A percentile compares a stretch with the other conserved stretches of the same genome.
Conservation (phyloP, 2,888 invertebrate species). For the Hydrotaea diabolus region DNA sequence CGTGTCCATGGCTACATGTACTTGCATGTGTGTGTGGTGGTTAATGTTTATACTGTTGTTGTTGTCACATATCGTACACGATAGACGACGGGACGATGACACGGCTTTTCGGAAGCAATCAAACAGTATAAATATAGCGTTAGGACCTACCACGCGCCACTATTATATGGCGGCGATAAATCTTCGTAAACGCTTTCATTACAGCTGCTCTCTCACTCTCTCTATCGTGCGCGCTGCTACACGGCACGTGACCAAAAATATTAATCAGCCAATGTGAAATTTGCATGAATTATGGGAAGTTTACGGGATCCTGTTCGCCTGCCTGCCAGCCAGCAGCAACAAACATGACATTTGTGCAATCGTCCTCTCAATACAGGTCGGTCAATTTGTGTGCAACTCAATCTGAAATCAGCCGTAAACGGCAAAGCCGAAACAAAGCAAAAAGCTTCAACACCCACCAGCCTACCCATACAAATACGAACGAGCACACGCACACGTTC, state of each 20-base stretch:
- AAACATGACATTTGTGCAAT: conserved; percentile 32
- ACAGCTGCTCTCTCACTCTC: conserved; percentile 64
- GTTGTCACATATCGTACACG: too few species aligned
- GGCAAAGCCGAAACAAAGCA: neutral
- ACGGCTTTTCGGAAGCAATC: conserved; percentile 62
- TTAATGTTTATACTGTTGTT: conserved; percentile 26
- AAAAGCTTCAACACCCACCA: neutral
- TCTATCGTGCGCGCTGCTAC: conserved; percentile 42
- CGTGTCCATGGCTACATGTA: neutral
- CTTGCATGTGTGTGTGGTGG: conserved; percentile 25
- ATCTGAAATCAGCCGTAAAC: conserved; percentile 39
- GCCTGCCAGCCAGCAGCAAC: conserved; percentile 37
- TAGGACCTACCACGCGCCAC: conserved; percentile 47
- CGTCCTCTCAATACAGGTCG: conserved; percentile 27
- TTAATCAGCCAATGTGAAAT: conserved; percentile 78
- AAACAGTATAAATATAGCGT: conserved; percentile 60
- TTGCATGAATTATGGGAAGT: conserved; percentile 76
- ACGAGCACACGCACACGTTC: too few species aligned
- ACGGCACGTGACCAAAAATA: conserved; percentile 79
- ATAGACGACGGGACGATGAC: conserved; percentile 59
- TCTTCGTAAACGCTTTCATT: conserved; percentile 71
- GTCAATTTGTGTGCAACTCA: conserved; percentile 58
- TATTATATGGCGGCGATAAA: conserved; percentile 68
- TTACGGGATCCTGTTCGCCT: conserved; percentile 62
- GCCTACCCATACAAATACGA: neutral